Evolutionary conservation across 2,888 invertebrate genomes (phyloP), one percentile per base, ranked within the genome.

Genomic region (Charanyca ferruginea): DNA sequence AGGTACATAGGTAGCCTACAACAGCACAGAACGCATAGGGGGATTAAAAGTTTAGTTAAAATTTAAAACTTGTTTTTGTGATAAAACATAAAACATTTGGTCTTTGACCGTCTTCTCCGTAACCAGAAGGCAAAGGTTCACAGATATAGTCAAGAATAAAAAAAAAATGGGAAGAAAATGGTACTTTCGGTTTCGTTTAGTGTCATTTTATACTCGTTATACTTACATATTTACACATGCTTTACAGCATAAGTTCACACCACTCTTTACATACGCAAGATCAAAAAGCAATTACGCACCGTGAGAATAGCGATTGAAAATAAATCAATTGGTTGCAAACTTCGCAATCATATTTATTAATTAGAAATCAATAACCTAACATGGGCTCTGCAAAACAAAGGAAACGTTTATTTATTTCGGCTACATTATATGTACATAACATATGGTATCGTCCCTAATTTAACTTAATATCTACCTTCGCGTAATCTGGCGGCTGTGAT

Each of bases 271-370:
- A 16, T 47, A 67, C 47, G 60, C 59, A 74, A 58, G 49, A 59
- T 51, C 41, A 20, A 16, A 41, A 55, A 35, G 51, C 25, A 3
- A 65, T 66, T 5, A 47, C 41, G 25, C 35, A 45, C 38, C 49
- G n/a, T 66, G 20, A 57, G 22, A 23, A 25, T 23, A 53, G 20
- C 13, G 20, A 57, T 53, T 57, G n/a, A 35, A 68, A 57, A 75
- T 68, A 61, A 76, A 77, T 77, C 77, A 64, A 71, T 64, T 77
- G 45, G 71, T 55, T 52, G 28, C 63, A 48, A 72, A 55, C 54
- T 44, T 44, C 38, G 71, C 51, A 76, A 76, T 59, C 20, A 11
- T 18, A 59, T 54, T 32, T 28, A 58, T 58, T 23, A 18, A 51
- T 63, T 22, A 44, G 3, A 44, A 55, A 75, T 53, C 38, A 38